These are phyloP conservation scores for Dermatemys mawii DNA, from an alignment of 2,113 vertebrate genomes.

Conservation along the genomic window DNA sequence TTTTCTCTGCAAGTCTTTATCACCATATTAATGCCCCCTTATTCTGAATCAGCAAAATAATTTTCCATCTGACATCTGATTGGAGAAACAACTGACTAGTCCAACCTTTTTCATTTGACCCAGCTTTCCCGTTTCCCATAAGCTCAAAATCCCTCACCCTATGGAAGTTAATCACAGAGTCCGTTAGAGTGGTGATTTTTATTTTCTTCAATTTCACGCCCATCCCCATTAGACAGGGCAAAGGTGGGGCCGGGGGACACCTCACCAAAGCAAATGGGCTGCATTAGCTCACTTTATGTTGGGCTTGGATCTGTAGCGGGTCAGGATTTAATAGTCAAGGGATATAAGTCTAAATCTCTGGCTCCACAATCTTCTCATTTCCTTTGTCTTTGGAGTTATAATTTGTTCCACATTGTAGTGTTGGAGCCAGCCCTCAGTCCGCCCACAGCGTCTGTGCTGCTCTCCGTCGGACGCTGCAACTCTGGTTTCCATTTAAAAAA, in stretches of 20 bases:
- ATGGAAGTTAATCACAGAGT: neutral
- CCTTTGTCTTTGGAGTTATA: slow-evolving; percentile 60
- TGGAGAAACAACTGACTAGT: neutral
- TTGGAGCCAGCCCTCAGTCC: slow-evolving; percentile 41
- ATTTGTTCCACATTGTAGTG: slow-evolving; percentile 75
- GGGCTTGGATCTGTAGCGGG: neutral
- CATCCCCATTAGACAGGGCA: neutral
- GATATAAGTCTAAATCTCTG: neutral
- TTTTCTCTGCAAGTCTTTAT: neutral
- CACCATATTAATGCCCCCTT: neutral
- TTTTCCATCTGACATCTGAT: neutral
- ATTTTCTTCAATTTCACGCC: neutral
- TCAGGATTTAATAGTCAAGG: neutral
- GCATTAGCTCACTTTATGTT: neutral
- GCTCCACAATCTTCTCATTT: slow-evolving; percentile 27
- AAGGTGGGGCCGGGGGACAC: neutral
- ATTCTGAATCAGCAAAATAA: neutral
- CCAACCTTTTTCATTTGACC: neutral
- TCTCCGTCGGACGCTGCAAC: neutral
- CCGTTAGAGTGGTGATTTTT: neutral
- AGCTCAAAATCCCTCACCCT: neutral
- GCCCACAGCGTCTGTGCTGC: slow-evolving; percentile 46
- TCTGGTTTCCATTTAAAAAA: slow-evolving; percentile 36
- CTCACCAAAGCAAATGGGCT: neutral
- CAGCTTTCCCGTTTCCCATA: neutral